Evolutionary conservation across 2,113 vertebrate species (phyloP), one percentile per base, ranked within the genome.

Genomic region (Oxyruncus cristatus): DNA sequence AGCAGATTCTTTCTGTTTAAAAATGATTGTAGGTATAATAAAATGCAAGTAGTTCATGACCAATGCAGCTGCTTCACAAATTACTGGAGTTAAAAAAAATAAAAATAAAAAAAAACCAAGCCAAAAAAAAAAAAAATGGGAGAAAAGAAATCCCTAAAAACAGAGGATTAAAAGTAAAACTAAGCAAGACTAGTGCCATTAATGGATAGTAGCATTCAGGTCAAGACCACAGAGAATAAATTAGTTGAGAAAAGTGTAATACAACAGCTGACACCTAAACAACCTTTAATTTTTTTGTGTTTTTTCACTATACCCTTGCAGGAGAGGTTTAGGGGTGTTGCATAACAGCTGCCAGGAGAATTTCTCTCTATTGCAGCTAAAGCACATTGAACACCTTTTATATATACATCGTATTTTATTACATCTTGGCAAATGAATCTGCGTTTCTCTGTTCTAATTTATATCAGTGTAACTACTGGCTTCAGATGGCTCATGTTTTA

Each of bases 31-130:
- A 95, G 85, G 88, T 97, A 55, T 95, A 93, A 97, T 96, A 97
- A 97, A 97, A 96, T 93, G 70, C 52, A 95, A 96, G 83, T 84
- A 94, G 96, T 94, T 97, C 92, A 90, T 95, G 95, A 97, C 93
- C 95, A 96, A 37, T 93, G 91, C 79, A 97, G 68, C 78, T 97
- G 70, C 80, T 95, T 62, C 50, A 87, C 61, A 88, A 97, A 94
- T 80, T 77, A 92, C 39, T 59, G 35, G 62, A 81, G 63, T 95
- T 71, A 61, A 92, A 94, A 88, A 41, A 56, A 32, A 61, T 91
- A 94, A 88, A 41, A 56, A 32, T 13, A 62, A 75, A 88, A 20
- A 53, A 76, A 10, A 52, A 67, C 23, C n/a, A n/a, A n/a, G n/a
- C n/a, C n/a, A n/a, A 93, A 85, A 35, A 22, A 46, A 21, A 46